Conservation (phyloP, 2,888 invertebrate genomes). For the Drosophila aldrichi region DNA sequence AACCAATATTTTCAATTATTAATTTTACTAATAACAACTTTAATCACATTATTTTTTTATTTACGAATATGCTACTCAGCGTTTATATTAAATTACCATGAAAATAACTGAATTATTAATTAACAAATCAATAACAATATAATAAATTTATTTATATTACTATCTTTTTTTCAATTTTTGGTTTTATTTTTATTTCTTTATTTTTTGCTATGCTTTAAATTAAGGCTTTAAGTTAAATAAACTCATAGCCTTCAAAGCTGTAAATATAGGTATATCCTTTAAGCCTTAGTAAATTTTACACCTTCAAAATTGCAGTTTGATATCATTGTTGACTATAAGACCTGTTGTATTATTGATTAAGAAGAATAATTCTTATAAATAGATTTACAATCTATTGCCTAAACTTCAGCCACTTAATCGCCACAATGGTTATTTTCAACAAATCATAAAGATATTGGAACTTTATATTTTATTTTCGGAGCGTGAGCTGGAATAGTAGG, state of each 20-base stretch:
- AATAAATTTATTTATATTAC: not conserved
- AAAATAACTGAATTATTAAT: not conserved
- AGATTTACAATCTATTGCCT: conserved; percentile 89
- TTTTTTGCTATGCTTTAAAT: not conserved
- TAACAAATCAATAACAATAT: not conserved
- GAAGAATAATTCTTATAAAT: conserved; percentile 86
- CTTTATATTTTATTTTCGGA: conserved; percentile 89
- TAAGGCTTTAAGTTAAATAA: conserved; percentile 1
- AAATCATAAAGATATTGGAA: conserved; percentile 92
- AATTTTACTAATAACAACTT: conserved; percentile 86
- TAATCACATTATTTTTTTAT: conserved; percentile 87
- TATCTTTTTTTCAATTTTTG: conserved; percentile 1
- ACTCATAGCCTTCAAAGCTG: not conserved
- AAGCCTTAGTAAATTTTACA: not conserved
- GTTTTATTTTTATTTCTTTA: not conserved
- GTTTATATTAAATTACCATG: not conserved
- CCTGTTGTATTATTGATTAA: conserved; percentile 84
- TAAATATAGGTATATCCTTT: not conserved
- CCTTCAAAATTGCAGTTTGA: conserved; percentile 3
- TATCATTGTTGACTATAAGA: not conserved
- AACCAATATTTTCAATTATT: conserved; percentile 85
- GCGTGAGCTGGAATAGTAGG: conserved; percentile 88
- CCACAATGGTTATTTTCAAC: conserved; percentile 89
- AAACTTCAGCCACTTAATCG: conserved; percentile 87
- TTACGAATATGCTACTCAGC: conserved; percentile 81